Base-by-base conservation (phyloP, 1,140 invertebrate genomes). In the Samia ricini region DNA sequence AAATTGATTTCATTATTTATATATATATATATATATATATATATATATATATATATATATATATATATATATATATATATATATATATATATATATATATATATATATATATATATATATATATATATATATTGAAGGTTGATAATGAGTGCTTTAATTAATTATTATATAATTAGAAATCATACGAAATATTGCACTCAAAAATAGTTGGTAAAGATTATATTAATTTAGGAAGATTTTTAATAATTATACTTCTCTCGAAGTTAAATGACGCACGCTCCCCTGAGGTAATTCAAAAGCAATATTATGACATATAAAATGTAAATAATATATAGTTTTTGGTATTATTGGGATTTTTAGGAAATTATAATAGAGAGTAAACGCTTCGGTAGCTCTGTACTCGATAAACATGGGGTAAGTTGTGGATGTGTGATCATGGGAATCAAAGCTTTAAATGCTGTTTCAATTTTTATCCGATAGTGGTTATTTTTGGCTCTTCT, bases 271-370 rank as follows among this genome's bases (percentile, higher is more conserved):
- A 83, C 78, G 83, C 87, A 89, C 85, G 83, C 87, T 85, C 85
- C 87, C 85, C 87, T 77, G 75, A 86, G 76, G 79, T 84, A 86
- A 90, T 76, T 83, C 79, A 83, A 90, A 89, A 90, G 85, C 85
- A 90, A 88, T 90, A 90, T 78, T 85, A 88, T 75, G 87, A 90
- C 84, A 88, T 90, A 90, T 90, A 89, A 85, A 83, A 85, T 90
- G 88, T 90, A 90, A 85, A 90, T 90, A 88, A 78, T 57, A 88
- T 88, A 90, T 88, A 90, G 85, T 90, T n/a, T n/a, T 90, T 90
- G 85, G 77, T 88, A 87, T 82, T 82, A 83, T 83, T 75, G 79
- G n/a, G 75, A 83, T 88, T 89, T 89, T 88, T 88, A 90, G 85
- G 77, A 85, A 87, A 88, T 83, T 86, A n/a, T 88, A 88, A 83